Evolutionary conservation across 2,888 invertebrate genomes (phyloP), one percentile per base, ranked within the genome.

Genomic region (Pediacus dermestoides): DNA sequence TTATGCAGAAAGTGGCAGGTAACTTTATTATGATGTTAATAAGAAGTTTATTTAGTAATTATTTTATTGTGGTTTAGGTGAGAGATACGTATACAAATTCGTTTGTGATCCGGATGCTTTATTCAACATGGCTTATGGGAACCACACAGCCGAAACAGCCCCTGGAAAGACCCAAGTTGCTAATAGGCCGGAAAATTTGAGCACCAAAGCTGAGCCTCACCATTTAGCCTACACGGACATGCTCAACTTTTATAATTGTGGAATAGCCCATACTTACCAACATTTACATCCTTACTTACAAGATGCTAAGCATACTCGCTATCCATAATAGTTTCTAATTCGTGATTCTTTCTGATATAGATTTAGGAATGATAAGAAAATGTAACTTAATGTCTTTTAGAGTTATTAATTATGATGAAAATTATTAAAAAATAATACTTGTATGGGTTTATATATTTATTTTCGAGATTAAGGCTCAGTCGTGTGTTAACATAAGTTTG

Each of bases 1-100:
- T 95, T 60, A 94, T 95, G 93, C 94, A 94, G 71, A 95, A 95
- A 70, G 95, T 95, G 0, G 89, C 91, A 37, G 92, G 88, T 77
- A 69, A 57, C 45, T 41, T 16, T 15, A 8, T 21, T n/a, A 9
- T 16, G 23, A 18, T n/a, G n/a, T n/a, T n/a, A n/a, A n/a, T n/a
- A 18, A 18, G 9, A 23, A 10, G 1, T 22, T 18, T 25, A 1
- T 22, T 8, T 8, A 37, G 4, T 36, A 13, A 28, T 3, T 23
- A 3, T 11, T 12, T 4, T 30, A 18, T 26, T 21, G 25, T 35
- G 34, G 66, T 66, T 12, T 68, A 82, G 90, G 95, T 0, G 94
- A 95, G 65, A 80, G 94, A 57, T 95, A 95, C 72, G 94, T 95
- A 7, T 95, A 95, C 74, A 91, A 93, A 65, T 95, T 95, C 66